Evolutionary conservation across 2,797 vertebrate genomes (phyloP), one percentile per base, ranked within the genome.

Genomic region (Ceyx erithaca): DNA sequence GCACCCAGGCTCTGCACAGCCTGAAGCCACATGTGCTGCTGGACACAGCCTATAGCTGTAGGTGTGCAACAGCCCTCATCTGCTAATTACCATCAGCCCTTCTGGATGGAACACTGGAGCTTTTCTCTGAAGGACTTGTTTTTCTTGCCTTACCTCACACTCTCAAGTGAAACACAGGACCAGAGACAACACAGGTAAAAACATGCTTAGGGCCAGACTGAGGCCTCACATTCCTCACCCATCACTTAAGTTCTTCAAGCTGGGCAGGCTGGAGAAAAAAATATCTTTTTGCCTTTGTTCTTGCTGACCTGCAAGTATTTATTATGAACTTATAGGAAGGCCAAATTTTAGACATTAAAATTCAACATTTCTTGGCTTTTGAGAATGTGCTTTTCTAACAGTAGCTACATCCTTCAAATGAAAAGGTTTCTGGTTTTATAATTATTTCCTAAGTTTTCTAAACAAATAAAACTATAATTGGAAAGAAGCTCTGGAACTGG

Each of bases 311-410:
- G 12, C 28, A 41, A 46, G 76, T 37, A 3, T 52, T 25, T 31
- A 49, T 11, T 0, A 0, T 9, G 19, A 85, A 49, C 15, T 11
- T 7, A 35, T 0, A 76, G 14, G 21, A 78, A 61, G 6, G 28
- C 30, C 51, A 72, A 18, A 43, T 45, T 40, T 55, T 30, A 70
- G 35, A 62, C 26, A 51, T 6, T 67, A 41, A 66, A 71, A 35
- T 23, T 37, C 2, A 10, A 28, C 49, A 26, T 1, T 79, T 31
- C 9, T n/a, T 57, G 28, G 41, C 13, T 48, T 89, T 7, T 3
- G 0, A 20, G 33, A 54, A 26, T 37, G 66, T 76, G 5, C 12
- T 45, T 84, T 72, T 91, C 12, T 48, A 37, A 26, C 16, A 16
- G 49, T 10, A 52, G 21, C 5, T 10, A 40, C 8, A 62, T 3